These are phyloP conservation scores for Orchesellides sinensis DNA, from an alignment of 2,888 invertebrate species.

Conservation along the genomic window DNA sequence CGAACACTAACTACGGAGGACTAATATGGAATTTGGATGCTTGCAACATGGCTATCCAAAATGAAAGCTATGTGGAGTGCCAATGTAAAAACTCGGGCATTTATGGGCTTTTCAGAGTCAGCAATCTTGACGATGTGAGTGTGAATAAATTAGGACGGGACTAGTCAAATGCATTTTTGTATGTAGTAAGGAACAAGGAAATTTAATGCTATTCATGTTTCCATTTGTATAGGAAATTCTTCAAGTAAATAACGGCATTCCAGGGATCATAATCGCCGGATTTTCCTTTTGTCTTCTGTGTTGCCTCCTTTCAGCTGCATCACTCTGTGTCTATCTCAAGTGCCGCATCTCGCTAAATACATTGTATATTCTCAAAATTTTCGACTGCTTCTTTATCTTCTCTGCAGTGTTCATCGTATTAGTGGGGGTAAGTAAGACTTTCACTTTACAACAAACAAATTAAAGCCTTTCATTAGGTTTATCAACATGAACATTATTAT, in stretches of 20 bases:
- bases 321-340: conserved; percentile 32
- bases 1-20: conserved; percentile 26
- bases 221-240: conserved; percentile 50
- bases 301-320: conserved; percentile 30
- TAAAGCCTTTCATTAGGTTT: not conserved
- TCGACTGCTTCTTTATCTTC: conserved; percentile 45
- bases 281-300: conserved; percentile 56
- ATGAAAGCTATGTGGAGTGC: conserved; percentile 47
- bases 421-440: conserved; percentile 31
- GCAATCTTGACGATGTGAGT: conserved; percentile 55
- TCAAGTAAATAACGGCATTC: conserved; percentile 22
- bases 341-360: conserved; percentile 36
- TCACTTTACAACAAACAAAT: not conserved
- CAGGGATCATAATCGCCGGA: conserved; percentile 43
- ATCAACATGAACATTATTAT: too few species aligned
- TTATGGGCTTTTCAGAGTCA: conserved; percentile 53
- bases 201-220: not conserved
- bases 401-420: conserved; percentile 44
- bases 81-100: conserved; percentile 45
- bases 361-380: conserved; percentile 41
- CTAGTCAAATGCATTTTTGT: not conserved
- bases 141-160: not conserved
- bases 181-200: not conserved
- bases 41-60: conserved; percentile 23
- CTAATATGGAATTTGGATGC: conserved; percentile 32